A percentile compares a stretch with the other conserved stretches of the same genome.
Conservation (phyloP, 1,140 invertebrate species). For the Samia ricini region DNA sequence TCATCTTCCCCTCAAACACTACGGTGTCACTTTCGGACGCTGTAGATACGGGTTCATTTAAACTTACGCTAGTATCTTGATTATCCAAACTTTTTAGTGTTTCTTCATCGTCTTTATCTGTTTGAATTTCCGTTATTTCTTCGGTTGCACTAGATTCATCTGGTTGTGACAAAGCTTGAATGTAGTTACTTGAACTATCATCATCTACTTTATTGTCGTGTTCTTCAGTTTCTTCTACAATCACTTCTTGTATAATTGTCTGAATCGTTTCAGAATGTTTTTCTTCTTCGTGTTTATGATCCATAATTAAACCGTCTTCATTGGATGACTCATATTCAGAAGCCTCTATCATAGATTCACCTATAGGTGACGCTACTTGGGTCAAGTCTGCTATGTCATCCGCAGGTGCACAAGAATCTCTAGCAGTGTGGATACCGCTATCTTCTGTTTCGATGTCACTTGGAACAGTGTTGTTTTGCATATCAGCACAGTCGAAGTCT, state of each 20-base stretch:
- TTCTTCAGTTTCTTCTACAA: constrained; percentile 59
- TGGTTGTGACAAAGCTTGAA: constrained; percentile 68
- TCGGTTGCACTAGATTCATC: constrained; percentile 68
- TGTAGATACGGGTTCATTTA: constrained; percentile 68
- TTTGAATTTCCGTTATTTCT: constrained; percentile 69
- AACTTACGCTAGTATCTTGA: constrained; percentile 78
- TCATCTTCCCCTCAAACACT: constrained; percentile 77
- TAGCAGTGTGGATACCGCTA: constrained; percentile 88
- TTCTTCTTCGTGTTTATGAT: constrained; percentile 50
- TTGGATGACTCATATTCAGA: constrained; percentile 73
- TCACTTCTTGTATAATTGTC: constrained; percentile 42
- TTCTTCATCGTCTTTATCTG: constrained; percentile 76
- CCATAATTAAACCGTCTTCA: constrained; percentile 52
- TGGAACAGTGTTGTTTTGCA: constrained; percentile 70
- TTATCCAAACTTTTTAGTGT: constrained; percentile 75
- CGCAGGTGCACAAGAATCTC: constrained; percentile 86
- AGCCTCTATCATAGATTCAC: constrained; percentile 68
- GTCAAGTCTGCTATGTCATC: constrained; percentile 81
- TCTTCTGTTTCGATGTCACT: constrained; percentile 87
- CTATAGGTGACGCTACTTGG: constrained; percentile 69
- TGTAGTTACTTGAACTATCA: constrained; percentile 68
- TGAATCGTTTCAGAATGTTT: constrained; percentile 32
- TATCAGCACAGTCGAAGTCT: constrained; percentile 78
- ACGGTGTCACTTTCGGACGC: constrained; percentile 73
- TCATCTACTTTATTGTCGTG: constrained; percentile 60